Evolutionary conservation across 2,888 invertebrate species (phyloP).

Genomic region (Xanthorhoe spadicearia): DNA sequence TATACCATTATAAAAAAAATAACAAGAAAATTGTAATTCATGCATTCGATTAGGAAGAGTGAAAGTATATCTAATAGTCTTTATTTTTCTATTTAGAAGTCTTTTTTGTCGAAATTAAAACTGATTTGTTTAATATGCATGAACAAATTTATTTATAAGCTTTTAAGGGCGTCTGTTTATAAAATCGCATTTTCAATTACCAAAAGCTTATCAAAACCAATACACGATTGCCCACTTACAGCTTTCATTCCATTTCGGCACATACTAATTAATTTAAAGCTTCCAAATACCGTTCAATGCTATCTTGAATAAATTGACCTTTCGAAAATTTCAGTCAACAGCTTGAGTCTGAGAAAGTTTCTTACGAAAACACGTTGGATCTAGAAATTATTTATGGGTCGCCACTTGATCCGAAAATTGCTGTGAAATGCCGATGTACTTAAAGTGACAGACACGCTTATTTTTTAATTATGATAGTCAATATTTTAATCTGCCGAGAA

Average conservation of each 20-base stretch:
- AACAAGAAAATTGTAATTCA: too few species aligned
- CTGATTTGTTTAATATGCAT: too few species aligned
- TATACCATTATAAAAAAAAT: too few species aligned
- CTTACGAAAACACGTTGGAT: slow-evolving; percentile 46
- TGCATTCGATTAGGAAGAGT: too few species aligned
- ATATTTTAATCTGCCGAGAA: neutral
- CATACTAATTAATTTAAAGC: slow-evolving; percentile 40
- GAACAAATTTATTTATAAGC: too few species aligned
- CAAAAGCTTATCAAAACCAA: slow-evolving; percentile 21
- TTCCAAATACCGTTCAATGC: slow-evolving; percentile 45
- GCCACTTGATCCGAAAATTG: slow-evolving; percentile 7
- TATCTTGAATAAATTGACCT: slow-evolving; percentile 48
- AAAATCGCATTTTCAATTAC: slow-evolving; percentile 8
- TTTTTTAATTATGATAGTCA: neutral
- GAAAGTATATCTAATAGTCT: too few species aligned
- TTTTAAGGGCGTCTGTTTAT: neutral
- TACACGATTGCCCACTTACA: slow-evolving; percentile 20
- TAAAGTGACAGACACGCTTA: neutral
- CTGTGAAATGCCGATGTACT: neutral
- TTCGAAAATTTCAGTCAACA: slow-evolving; percentile 49
- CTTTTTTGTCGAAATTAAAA: too few species aligned
- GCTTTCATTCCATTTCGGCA: slow-evolving; percentile 31
- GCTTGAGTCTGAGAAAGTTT: slow-evolving; percentile 58
- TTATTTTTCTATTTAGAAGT: too few species aligned
- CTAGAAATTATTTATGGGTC: slow-evolving; percentile 27